A percentile compares a stretch with the other conserved stretches of the same genome.
Evolutionary conservation across 2,888 invertebrate genomes (phyloP).

Genomic region (Drosophila rellima): DNA sequence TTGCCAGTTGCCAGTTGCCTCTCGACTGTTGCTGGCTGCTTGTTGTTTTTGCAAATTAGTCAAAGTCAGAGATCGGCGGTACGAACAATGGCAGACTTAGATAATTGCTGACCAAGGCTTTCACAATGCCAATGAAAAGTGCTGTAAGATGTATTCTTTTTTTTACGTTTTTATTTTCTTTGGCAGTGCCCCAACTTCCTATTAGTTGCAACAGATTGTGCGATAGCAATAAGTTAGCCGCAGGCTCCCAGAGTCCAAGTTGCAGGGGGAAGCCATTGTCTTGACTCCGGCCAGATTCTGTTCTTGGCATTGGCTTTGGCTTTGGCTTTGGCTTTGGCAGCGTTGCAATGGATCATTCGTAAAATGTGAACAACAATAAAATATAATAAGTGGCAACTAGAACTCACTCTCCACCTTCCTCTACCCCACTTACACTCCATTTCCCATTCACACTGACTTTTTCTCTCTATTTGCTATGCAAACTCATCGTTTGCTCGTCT

Average conservation of each 20-base stretch:
- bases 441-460: background rate
- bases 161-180: background rate
- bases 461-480: slow-evolving; percentile 11
- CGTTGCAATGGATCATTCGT: slow-evolving; percentile 66
- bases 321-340: background rate
- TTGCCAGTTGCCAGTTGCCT: background rate
- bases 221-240: slow-evolving; percentile 79
- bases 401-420: slow-evolving; percentile 11
- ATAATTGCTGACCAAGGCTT: slow-evolving; percentile 76
- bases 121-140: slow-evolving; percentile 75
- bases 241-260: slow-evolving; percentile 32
- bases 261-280: slow-evolving; percentile 45
- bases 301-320: background rate
- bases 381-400: slow-evolving; percentile 57
- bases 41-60: slow-evolving; percentile 71
- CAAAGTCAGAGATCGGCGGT: slow-evolving; percentile 73
- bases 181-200: slow-evolving; percentile 64
- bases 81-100: slow-evolving; percentile 77
- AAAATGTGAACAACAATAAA: slow-evolving; percentile 57
- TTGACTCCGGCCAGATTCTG: slow-evolving; percentile 26
- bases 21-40: slow-evolving; percentile 13
- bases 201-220: slow-evolving; percentile 76
- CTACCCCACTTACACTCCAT: background rate
- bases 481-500: slow-evolving; percentile 15
- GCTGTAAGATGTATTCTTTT: slow-evolving; percentile 49